phyloP scores from a whole-genome alignment of 2,113 vertebrate genomes.

The Antigone vipio region DNA sequence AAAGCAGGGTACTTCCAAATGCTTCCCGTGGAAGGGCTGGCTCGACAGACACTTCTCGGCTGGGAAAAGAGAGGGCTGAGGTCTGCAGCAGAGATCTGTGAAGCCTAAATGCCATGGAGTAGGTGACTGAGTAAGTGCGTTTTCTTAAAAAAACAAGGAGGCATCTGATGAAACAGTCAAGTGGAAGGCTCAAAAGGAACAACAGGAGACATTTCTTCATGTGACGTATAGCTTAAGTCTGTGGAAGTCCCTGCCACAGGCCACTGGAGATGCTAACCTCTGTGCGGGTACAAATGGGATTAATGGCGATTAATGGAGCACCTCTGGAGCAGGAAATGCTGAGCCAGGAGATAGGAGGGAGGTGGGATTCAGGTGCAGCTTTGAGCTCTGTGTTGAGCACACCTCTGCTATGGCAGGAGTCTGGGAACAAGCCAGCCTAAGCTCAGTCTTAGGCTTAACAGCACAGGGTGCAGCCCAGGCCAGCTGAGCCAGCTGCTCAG shows the following conservation, averaged over 20 bases:
- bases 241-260: background rate
- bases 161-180: background rate
- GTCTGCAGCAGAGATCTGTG: background rate
- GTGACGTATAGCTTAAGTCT: fast-evolving
- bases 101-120: background rate
- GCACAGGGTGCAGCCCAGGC: background rate
- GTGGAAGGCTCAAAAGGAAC: background rate
- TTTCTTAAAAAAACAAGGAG: background rate
- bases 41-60: background rate
- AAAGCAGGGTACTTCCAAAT: conserved; percentile 3
- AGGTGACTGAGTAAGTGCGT: background rate
- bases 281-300: background rate
- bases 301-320: background rate
- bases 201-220: background rate
- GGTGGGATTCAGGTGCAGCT: background rate
- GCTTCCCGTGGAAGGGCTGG: background rate
- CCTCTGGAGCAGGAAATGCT: background rate
- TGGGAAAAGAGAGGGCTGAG: background rate
- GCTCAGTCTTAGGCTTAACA: background rate
- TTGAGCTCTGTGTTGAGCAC: background rate
- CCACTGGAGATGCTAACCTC: background rate
- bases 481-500: background rate
- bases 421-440: background rate
- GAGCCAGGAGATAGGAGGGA: fast-evolving
- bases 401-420: background rate